Evolutionary conservation across 1,140 invertebrate species (phyloP), one percentile per base, ranked within the genome.

Genomic region (Chironomus tepperi): DNA sequence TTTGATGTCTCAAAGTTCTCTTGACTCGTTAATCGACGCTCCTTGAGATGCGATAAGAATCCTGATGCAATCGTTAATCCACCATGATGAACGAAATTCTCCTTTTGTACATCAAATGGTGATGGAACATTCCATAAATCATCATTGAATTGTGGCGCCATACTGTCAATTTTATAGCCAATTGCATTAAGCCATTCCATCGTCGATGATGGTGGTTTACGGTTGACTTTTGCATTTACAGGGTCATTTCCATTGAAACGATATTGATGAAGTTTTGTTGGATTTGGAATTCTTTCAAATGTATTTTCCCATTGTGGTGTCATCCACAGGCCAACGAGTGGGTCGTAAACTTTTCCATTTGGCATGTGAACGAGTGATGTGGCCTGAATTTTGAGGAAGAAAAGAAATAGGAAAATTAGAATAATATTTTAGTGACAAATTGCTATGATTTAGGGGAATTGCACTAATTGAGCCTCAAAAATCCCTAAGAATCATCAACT

Each of bases 181-280:
- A 97, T 86, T 73, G 90, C 85, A 9, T 87, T 85, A 76, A 98
- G 82, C 95, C 95, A 97, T 73, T 89, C 89, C 77, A 91, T 85
- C 80, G 94, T 91, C 85, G 94, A 93, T 91, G 88, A 89, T 73
- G 93, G 90, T 83, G 91, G 89, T 77, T 89, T 88, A 75, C 87
- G 85, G 77, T 89, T 85, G 74, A 90, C 87, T 67, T 87, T 86
- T 74, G 93, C 86, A 79, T 98, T 96, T 42, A 98, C 93, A 16
- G 95, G 95, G 86, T 97, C 94, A 81, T 97, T 97, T 76, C 93
- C 93, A 81, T 95, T 94, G 77, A 96, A 94, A 78, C 95, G 87
- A 79, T 96, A 96, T 9, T 96, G 82, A 83, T 96, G 93, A 57
- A 96, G 81, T 73, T 93, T 88, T 0, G 91, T 92, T 0, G 93